These are phyloP conservation scores for Mycteria americana DNA, from an alignment of 2,797 vertebrate species.

Conservation along the genomic window DNA sequence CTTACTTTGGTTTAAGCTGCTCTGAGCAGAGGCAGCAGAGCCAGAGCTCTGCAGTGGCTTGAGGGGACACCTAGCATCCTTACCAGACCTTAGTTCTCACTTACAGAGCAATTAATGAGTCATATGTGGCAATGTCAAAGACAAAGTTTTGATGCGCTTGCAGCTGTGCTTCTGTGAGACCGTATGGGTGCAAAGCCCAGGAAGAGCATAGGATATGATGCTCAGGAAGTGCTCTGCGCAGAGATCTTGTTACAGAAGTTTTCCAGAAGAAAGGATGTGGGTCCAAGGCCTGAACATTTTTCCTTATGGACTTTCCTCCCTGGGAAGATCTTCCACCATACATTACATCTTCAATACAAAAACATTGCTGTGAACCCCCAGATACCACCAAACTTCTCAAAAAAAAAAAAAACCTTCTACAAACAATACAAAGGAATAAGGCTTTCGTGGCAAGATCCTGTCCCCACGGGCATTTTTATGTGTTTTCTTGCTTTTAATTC, in stretches of 20 bases:
- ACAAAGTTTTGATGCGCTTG: background rate
- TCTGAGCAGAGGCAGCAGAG: background rate
- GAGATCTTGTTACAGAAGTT: background rate
- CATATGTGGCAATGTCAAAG: background rate
- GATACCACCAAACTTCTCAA: background rate
- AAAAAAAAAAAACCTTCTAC: fast-evolving
- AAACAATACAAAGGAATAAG: background rate
- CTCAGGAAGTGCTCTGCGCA: background rate
- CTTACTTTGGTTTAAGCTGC: background rate
- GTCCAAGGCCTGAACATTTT: background rate
- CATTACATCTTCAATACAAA: background rate
- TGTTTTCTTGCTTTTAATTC: background rate
- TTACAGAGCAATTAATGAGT: background rate
- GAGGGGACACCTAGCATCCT: background rate
- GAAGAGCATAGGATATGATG: background rate
- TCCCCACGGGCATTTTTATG: background rate
- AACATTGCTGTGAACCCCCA: background rate
- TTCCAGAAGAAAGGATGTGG: background rate
- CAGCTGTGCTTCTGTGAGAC: background rate
- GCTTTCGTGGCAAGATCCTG: background rate
- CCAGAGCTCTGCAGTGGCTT: background rate
- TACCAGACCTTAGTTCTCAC: background rate
- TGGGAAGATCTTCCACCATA: background rate
- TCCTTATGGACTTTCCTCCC: background rate
- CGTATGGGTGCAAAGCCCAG: fast-evolving